phyloP scores from a whole-genome alignment of 2,888 invertebrate species.

The Petrolisthes cinctipes region DNA sequence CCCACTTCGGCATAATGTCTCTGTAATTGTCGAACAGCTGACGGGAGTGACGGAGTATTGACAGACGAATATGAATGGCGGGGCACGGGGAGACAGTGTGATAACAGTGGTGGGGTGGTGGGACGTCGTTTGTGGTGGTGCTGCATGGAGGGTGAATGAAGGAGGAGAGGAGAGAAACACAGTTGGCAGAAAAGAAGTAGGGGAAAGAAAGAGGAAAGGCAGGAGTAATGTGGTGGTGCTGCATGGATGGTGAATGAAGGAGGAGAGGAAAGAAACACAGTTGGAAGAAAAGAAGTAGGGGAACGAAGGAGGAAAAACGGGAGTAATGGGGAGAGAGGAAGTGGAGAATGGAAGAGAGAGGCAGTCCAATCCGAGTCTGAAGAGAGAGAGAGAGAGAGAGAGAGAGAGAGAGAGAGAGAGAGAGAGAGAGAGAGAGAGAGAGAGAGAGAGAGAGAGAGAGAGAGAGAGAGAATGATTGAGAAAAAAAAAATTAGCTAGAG shows the following conservation, averaged over 20 bases:
- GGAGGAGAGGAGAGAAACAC: neutral
- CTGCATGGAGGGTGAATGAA: neutral
- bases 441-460: constrained; percentile 2
- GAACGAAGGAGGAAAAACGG: neutral
- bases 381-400: constrained; percentile 6
- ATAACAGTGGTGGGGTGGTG: neutral
- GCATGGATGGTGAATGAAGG: neutral
- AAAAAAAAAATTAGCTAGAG: neutral
- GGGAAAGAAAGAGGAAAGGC: neutral
- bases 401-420: constrained; percentile 13
- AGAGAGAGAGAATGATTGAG: neutral
- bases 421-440: constrained; percentile 6
- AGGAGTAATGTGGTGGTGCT: neutral
- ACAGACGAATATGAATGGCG: constrained; percentile 40
- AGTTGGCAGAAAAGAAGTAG: neutral
- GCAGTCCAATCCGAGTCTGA: neutral
- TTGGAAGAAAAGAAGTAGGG: neutral
- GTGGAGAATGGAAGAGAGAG: neutral
- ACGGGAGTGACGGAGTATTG: constrained; percentile 40
- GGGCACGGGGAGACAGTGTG: neutral
- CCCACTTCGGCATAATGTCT: constrained; percentile 39
- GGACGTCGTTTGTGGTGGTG: neutral
- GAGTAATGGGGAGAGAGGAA: neutral
- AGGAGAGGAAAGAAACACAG: neutral
- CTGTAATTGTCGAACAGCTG: constrained; percentile 42